Evolutionary conservation across 2,797 vertebrate genomes (phyloP).

Genomic region (Helicolenus hilgendorfi): DNA sequence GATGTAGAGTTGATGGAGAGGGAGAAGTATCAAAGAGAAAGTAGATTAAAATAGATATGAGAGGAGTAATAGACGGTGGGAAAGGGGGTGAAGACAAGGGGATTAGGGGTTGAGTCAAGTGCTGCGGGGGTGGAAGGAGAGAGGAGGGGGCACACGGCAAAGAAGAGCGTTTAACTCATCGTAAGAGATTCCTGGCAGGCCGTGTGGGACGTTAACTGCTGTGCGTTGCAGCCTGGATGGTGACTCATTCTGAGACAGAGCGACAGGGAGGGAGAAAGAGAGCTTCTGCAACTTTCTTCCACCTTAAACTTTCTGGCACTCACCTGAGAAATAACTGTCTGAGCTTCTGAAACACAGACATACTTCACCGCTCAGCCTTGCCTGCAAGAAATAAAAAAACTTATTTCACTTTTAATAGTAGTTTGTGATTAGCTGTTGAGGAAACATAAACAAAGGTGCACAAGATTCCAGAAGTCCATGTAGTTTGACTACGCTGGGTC

Average conservation of each 20-base stretch:
- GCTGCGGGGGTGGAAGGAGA: slow-evolving; percentile 32
- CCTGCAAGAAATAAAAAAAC: neutral
- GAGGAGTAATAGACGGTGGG: slow-evolving; percentile 19
- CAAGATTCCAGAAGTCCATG: neutral
- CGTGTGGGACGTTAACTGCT: slow-evolving; percentile 36
- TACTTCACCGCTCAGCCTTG: neutral
- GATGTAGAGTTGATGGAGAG: neutral
- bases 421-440: neutral
- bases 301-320: slow-evolving; percentile 26
- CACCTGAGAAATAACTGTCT: neutral
- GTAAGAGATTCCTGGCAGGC: slow-evolving; percentile 52
- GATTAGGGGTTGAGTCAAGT: slow-evolving; percentile 41
- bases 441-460: neutral
- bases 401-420: neutral
- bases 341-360: neutral
- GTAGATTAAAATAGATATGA: slow-evolving; percentile 34
- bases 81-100: slow-evolving; percentile 9
- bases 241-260: slow-evolving; percentile 62
- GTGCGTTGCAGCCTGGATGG: slow-evolving; percentile 11
- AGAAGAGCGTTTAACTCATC: slow-evolving; percentile 58
- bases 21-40: slow-evolving; percentile 1
- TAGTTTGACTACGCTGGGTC: neutral
- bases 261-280: neutral
- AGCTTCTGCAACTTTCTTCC: slow-evolving; percentile 32
- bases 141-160: slow-evolving; percentile 12